These are phyloP conservation scores for Herpetotheres cachinnans DNA, from an alignment of 2,113 vertebrate genomes.

Conservation along the genomic window DNA sequence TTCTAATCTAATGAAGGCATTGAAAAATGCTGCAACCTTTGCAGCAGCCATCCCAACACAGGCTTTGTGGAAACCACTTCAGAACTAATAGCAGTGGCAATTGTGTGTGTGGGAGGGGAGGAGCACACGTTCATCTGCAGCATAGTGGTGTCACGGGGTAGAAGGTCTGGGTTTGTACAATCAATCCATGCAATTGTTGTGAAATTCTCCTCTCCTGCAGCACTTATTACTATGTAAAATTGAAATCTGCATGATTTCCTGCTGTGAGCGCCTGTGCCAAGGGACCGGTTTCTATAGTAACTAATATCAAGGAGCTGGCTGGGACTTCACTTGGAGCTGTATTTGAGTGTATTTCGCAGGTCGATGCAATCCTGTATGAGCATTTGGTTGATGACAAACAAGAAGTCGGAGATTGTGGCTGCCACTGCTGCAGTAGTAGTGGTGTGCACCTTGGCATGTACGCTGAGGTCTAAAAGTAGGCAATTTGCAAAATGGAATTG, in stretches of 20 bases:
- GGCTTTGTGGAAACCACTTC: neutral
- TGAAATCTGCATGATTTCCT: conserved; percentile 70
- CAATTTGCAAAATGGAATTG: neutral
- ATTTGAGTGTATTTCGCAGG: conserved; percentile 2
- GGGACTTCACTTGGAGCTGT: conserved; percentile 3
- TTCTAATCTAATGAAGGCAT: neutral
- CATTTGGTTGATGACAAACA: neutral
- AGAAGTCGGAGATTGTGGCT: neutral
- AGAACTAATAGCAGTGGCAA: neutral
- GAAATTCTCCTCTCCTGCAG: conserved; percentile 18
- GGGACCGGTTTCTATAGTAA: conserved; percentile 74
- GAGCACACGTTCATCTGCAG: neutral
- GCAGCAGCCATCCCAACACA: neutral
- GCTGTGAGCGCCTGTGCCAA: conserved; percentile 42
- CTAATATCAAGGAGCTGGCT: conserved; percentile 52
- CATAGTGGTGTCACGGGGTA: neutral
- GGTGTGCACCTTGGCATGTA: rapidly evolving
- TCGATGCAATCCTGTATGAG: neutral
- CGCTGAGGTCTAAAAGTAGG: neutral
- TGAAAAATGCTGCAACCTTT: neutral
- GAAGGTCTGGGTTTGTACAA: neutral
- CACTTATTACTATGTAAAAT: conserved; percentile 68
- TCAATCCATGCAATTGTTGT: conserved; percentile 16
- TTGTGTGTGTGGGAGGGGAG: neutral
- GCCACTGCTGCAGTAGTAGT: neutral